Evolutionary conservation across 2,113 vertebrate genomes (phyloP).

Genomic region (Muntiacus muntjak): DNA sequence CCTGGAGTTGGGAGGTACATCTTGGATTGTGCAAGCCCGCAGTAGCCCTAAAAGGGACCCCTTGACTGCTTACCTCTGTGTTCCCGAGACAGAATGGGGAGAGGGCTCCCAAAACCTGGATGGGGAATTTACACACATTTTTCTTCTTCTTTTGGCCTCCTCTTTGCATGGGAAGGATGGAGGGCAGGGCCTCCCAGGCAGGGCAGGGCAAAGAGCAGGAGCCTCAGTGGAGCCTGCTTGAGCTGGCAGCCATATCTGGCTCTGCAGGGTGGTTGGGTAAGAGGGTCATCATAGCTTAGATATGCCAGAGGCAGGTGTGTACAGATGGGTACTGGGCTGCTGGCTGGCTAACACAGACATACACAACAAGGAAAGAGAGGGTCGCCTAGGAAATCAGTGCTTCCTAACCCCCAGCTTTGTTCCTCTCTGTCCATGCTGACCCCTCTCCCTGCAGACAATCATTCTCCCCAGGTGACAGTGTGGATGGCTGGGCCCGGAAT

Average conservation of each 20-base stretch:
- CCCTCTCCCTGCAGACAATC: neutral
- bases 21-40: neutral
- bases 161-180: neutral
- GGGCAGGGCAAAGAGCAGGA: neutral
- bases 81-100: neutral
- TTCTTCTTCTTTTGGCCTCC: neutral
- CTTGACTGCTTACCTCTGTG: neutral
- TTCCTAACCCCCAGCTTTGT: slow-evolving; percentile 74
- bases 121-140: neutral
- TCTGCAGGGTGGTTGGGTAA: neutral
- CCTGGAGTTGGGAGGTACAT: neutral
- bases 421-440: slow-evolving; percentile 80
- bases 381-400: slow-evolving; percentile 50
- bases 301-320: neutral
- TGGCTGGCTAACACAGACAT: slow-evolving; percentile 81
- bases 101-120: neutral
- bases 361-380: slow-evolving; percentile 76
- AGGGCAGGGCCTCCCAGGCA: neutral
- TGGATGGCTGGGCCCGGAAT: slow-evolving; percentile 38
- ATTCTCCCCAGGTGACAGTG: slow-evolving; percentile 2
- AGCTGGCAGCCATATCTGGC: neutral
- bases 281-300: neutral
- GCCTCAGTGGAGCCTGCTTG: neutral
- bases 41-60: neutral
- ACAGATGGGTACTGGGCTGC: slow-evolving; percentile 73